phyloP scores from a whole-genome alignment of 2,113 vertebrate genomes.

The Petrocephalus zakoni region DNA sequence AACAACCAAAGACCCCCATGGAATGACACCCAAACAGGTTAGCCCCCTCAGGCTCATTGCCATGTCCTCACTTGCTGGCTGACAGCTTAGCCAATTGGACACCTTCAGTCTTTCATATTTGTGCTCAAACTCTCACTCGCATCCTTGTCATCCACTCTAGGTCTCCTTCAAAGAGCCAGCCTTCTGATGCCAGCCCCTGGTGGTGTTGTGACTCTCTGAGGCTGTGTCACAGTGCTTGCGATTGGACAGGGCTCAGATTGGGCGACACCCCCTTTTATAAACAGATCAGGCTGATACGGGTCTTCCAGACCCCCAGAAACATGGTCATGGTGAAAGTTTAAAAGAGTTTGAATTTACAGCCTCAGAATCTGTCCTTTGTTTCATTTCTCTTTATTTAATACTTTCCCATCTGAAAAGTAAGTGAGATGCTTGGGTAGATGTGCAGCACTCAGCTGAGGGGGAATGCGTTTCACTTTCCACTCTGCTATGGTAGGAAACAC shows the following conservation, averaged over 20 bases:
- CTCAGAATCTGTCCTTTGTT: no score
- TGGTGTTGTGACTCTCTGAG: not conserved
- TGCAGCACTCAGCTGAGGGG: not conserved
- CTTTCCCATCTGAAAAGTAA: not conserved
- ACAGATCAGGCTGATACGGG: not conserved
- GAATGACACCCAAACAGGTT: not conserved
- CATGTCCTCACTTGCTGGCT: not conserved
- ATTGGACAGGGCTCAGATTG: not conserved
- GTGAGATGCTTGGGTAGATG: not conserved
- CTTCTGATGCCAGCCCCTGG: not conserved
- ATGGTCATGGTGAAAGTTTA: not conserved
- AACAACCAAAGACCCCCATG: not conserved
- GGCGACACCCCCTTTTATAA: not conserved
- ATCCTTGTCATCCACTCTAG: not conserved
- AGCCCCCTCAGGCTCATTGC: not conserved
- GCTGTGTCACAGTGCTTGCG: not conserved
- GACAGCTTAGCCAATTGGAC: not conserved
- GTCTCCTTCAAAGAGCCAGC: not conserved
- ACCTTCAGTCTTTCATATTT: not conserved
- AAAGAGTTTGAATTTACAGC: not conserved
- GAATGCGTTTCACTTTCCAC: not conserved
- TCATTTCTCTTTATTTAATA: not conserved
- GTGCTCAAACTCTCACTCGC: not conserved
- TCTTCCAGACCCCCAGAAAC: not conserved
- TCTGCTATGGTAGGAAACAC: not conserved